Evolutionary conservation across 2,888 invertebrate genomes (phyloP).

Genomic region (Mimas tiliae): DNA sequence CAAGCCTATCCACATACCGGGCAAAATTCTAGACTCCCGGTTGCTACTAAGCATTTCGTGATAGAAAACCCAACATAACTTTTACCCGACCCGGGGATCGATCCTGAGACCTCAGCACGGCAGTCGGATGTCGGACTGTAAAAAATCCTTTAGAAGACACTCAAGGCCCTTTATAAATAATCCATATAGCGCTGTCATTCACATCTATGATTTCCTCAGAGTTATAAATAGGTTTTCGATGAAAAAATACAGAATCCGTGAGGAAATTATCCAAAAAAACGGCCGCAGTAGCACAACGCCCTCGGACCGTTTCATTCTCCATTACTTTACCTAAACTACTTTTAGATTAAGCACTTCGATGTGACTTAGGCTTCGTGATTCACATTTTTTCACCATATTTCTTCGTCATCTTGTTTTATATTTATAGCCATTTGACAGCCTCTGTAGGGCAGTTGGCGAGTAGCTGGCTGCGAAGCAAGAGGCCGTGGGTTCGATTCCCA

Average conservation of each 20-base stretch:
- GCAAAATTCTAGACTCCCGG: no score
- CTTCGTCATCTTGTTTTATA: neutral
- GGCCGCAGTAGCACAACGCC: neutral
- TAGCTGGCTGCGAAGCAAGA: no score
- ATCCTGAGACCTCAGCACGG: no score
- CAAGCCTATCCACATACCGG: no score
- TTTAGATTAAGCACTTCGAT: neutral
- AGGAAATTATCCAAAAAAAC: neutral
- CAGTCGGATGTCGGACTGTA: neutral
- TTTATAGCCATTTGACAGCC: no score
- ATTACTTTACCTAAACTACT: slow-evolving; percentile 11
- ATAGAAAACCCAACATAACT: no score
- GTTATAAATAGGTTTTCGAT: neutral
- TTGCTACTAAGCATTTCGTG: no score
- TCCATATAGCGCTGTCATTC: neutral
- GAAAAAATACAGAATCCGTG: neutral
- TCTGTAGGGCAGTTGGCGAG: no score
- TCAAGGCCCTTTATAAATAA: neutral
- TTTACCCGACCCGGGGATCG: no score
- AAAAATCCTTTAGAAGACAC: neutral
- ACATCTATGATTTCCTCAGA: neutral
- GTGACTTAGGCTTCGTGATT: neutral
- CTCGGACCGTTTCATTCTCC: neutral
- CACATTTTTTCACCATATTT: neutral
- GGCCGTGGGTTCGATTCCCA: no score